Percentiles rank a stretch among this genome's conserved stretches.
These are phyloP conservation scores for Poecilus cupreus DNA, from an alignment of 2,888 invertebrate genomes.

Conservation along the genomic window DNA sequence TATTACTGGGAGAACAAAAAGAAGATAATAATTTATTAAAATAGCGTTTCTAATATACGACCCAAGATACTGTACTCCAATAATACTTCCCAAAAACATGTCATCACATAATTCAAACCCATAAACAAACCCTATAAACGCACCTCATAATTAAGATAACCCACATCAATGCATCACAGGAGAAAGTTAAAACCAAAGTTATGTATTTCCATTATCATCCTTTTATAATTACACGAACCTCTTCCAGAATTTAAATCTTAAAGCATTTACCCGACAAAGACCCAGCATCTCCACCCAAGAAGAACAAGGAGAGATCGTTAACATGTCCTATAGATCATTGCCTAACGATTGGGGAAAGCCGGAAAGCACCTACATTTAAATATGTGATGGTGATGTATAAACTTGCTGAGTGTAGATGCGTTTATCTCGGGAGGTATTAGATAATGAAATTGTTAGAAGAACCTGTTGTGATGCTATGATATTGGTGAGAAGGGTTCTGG, in stretches of 20 bases:
- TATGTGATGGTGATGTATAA: slow-evolving; percentile 6
- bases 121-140: background rate
- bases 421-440: background rate
- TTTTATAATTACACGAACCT: slow-evolving; percentile 9
- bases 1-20: no score
- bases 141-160: slow-evolving; percentile 16
- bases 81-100: no score
- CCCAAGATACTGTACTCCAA: no score
- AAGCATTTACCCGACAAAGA: background rate
- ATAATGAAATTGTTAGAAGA: background rate
- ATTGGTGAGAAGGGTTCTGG: no score
- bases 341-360: slow-evolving; percentile 18
- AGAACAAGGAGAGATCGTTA: background rate
- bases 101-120: slow-evolving; percentile 2
- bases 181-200: slow-evolving; percentile 37
- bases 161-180: background rate
- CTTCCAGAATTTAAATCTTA: slow-evolving; percentile 26
- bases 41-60: no score
- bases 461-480: background rate
- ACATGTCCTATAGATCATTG: slow-evolving; percentile 15
- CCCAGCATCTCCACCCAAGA: background rate
- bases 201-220: slow-evolving; percentile 34
- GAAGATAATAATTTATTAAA: no score
- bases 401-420: background rate
- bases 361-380: slow-evolving; percentile 24